Conservation (phyloP, 2,113 vertebrate species). For the Cyprinodon tularosa region DNA sequence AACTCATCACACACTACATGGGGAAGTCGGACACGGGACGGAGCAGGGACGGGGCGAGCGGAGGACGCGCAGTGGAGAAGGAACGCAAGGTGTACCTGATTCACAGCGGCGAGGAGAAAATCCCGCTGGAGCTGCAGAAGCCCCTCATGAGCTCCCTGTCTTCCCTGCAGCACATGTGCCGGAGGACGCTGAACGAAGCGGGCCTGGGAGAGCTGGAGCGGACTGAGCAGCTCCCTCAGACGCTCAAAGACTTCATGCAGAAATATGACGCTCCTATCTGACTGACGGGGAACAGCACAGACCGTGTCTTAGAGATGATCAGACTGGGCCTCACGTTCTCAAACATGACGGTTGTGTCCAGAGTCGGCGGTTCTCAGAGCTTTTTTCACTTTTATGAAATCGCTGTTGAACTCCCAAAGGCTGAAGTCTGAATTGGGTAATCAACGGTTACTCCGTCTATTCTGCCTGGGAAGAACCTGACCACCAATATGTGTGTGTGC, state of each 20-base stretch:
- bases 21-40: constrained; percentile 54
- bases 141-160: constrained; percentile 90
- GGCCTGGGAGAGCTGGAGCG: constrained; percentile 84
- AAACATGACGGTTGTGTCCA: constrained; percentile 21
- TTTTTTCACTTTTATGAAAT: neutral
- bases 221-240: constrained; percentile 87
- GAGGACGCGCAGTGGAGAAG: constrained; percentile 32
- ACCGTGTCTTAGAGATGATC: constrained; percentile 38
- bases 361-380: constrained; percentile 26
- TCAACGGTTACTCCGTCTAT: constrained; percentile 49
- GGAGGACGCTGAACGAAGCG: constrained; percentile 88
- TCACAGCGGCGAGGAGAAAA: constrained; percentile 90
- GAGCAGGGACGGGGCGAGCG: constrained; percentile 33
- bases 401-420: constrained; percentile 20
- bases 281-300: constrained; percentile 56
- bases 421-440: constrained; percentile 40
- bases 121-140: constrained; percentile 90
- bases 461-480: constrained; percentile 45
- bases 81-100: constrained; percentile 89
- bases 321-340: constrained; percentile 40
- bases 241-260: constrained; percentile 92
- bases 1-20: constrained; percentile 97
- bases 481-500: constrained; percentile 20
- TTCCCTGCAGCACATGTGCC: constrained; percentile 94
- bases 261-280: constrained; percentile 95